A percentile compares a stretch with the other conserved stretches of the same genome.
phyloP scores from a whole-genome alignment of 1,140 invertebrate genomes.

The Reticulitermes speratus region DNA sequence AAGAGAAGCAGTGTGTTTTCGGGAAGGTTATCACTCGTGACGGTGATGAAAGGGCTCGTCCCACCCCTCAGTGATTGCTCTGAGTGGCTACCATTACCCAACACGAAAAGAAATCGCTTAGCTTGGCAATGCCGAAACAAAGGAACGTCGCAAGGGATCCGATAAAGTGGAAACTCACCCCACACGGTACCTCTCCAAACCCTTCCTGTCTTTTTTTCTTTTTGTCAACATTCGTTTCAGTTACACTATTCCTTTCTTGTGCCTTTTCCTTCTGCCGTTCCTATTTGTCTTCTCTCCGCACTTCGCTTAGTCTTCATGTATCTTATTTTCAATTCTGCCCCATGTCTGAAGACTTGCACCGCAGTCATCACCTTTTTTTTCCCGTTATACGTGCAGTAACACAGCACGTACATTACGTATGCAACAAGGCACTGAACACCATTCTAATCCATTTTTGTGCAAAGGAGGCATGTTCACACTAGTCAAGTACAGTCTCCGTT shows the following conservation, averaged over 20 bases:
- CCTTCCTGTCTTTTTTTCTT: background rate
- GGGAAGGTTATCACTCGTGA: constrained; percentile 17
- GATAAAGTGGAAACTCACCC: background rate
- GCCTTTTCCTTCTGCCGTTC: background rate
- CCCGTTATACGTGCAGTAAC: background rate
- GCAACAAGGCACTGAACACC: background rate
- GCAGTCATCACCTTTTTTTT: background rate
- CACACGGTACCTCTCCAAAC: background rate
- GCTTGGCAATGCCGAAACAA: constrained; percentile 14
- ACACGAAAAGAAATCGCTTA: constrained; percentile 3
- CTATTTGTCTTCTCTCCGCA: background rate
- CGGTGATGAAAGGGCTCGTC: background rate
- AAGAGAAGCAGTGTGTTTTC: constrained; percentile 24
- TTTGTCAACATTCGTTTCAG: constrained; percentile 16
- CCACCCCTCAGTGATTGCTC: background rate
- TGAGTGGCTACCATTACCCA: background rate
- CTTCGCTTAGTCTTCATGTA: background rate
- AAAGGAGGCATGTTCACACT: background rate
- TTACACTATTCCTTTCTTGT: background rate
- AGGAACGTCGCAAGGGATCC: background rate
- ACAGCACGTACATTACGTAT: background rate
- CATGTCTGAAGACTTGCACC: background rate
- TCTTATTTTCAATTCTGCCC: background rate
- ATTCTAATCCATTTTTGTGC: background rate
- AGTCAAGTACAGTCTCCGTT: background rate